A percentile compares a stretch with the other conserved stretches of the same genome.
Conservation (phyloP, 2,888 invertebrate species). For the Brenthis hecate region DNA sequence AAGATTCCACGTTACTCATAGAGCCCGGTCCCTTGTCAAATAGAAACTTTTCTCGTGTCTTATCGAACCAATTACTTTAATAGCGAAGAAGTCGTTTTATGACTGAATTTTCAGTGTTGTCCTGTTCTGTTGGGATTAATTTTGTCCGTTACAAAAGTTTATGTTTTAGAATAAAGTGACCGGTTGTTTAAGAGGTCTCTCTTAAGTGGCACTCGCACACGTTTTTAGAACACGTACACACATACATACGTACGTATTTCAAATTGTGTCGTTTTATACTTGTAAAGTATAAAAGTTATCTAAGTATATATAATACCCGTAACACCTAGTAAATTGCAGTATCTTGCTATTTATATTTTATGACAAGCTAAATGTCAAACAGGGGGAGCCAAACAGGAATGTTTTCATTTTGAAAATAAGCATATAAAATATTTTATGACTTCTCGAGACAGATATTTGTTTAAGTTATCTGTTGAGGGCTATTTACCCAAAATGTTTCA, state of each 20-base stretch:
- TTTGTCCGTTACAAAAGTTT: constrained; percentile 15
- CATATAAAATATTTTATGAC: background rate
- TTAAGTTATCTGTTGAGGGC: background rate
- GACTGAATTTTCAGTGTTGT: constrained; percentile 44
- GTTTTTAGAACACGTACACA: background rate
- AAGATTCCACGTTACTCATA: constrained; percentile 66
- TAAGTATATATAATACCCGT: too few species aligned
- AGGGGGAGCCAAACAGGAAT: background rate
- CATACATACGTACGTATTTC: background rate
- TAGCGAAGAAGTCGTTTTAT: constrained; percentile 56
- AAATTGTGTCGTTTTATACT: background rate
- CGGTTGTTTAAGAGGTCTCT: background rate
- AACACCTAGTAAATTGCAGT: too few species aligned
- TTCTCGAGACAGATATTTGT: too few species aligned
- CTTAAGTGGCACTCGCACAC: background rate
- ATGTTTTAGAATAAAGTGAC: constrained; percentile 21
- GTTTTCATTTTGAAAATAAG: background rate
- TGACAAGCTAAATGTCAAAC: background rate
- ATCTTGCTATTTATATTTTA: background rate
- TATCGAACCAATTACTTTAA: constrained; percentile 78
- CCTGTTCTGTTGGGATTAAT: constrained; percentile 23
- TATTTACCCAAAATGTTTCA: background rate
- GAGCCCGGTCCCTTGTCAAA: constrained; percentile 73
- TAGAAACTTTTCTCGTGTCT: constrained; percentile 74
- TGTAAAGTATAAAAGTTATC: too few species aligned